Percentiles rank a stretch among this genome's conserved stretches.
These are phyloP conservation scores for Orientallactaga sibirica DNA, from an alignment of 2,797 vertebrate species.

Conservation along the genomic window DNA sequence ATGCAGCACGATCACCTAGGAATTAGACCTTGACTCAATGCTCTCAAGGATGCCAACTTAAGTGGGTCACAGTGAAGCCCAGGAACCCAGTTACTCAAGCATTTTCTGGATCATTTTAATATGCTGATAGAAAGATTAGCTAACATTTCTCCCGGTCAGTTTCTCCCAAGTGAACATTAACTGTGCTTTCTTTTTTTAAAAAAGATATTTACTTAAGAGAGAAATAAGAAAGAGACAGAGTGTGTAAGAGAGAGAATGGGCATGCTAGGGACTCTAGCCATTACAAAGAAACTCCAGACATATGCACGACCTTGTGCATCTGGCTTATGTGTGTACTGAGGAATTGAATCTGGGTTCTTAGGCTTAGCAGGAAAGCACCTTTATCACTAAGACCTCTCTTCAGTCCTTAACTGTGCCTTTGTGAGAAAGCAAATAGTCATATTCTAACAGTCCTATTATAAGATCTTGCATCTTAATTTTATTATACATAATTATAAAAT, in stretches of 20 bases:
- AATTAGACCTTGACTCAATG: background rate
- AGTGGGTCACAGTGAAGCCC: background rate
- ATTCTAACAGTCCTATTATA: background rate
- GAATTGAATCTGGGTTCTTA: too few species aligned
- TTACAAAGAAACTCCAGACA: too few species aligned
- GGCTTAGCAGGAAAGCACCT: too few species aligned
- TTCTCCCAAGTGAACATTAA: background rate
- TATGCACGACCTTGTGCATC: too few species aligned
- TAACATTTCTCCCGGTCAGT: background rate
- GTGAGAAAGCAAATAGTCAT: background rate
- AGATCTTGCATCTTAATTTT: background rate
- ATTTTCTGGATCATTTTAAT: background rate
- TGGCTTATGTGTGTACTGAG: too few species aligned
- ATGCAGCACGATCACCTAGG: background rate
- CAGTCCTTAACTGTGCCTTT: background rate
- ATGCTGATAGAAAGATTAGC: background rate
- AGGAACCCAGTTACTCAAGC: background rate
- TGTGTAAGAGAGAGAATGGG: too few species aligned
- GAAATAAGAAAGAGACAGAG: too few species aligned
- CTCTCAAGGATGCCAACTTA: background rate
- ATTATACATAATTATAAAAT: background rate
- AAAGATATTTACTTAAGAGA: too few species aligned
- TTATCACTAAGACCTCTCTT: too few species aligned
- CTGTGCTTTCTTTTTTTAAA: too few species aligned
- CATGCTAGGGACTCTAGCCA: too few species aligned